phyloP scores from a whole-genome alignment of 2,797 vertebrate species.

The Ptychobarbus kaznakovi region DNA sequence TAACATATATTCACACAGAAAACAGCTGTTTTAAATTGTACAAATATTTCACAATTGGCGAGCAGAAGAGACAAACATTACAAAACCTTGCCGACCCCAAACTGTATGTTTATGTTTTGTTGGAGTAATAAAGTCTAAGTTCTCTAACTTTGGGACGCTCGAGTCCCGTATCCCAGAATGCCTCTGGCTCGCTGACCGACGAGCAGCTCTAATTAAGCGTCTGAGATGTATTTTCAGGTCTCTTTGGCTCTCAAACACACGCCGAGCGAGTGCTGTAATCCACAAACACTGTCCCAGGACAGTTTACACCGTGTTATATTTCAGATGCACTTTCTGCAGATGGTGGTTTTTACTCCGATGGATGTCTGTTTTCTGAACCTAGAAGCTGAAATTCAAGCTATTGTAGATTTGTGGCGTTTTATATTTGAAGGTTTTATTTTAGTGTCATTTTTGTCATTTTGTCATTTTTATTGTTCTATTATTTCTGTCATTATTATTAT shows the following conservation, averaged over 20 bases:
- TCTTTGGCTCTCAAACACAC: constrained; percentile 18
- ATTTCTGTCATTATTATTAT: too few species aligned
- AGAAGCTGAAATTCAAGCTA: neutral
- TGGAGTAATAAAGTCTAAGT: too few species aligned
- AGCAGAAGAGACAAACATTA: too few species aligned
- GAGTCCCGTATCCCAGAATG: neutral
- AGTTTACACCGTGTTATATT: too few species aligned
- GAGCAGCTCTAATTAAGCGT: constrained; percentile 7
- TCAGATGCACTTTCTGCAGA: neutral
- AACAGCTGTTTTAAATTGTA: neutral
- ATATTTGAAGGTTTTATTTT: neutral
- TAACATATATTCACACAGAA: too few species aligned
- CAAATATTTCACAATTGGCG: neutral
- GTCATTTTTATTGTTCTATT: too few species aligned
- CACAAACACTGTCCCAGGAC: neutral
- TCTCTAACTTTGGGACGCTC: too few species aligned
- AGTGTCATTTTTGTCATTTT: neutral
- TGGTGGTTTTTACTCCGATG: neutral
- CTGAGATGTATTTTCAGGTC: constrained; percentile 13
- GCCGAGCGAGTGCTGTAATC: neutral
- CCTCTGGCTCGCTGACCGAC: neutral
- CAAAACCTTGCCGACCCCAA: too few species aligned
- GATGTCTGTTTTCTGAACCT: too few species aligned
- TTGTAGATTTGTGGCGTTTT: neutral
- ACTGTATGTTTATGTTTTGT: neutral